Evolutionary conservation across 2,113 vertebrate genomes (phyloP), one percentile per base, ranked within the genome.

Genomic region (Lanius collurio): DNA sequence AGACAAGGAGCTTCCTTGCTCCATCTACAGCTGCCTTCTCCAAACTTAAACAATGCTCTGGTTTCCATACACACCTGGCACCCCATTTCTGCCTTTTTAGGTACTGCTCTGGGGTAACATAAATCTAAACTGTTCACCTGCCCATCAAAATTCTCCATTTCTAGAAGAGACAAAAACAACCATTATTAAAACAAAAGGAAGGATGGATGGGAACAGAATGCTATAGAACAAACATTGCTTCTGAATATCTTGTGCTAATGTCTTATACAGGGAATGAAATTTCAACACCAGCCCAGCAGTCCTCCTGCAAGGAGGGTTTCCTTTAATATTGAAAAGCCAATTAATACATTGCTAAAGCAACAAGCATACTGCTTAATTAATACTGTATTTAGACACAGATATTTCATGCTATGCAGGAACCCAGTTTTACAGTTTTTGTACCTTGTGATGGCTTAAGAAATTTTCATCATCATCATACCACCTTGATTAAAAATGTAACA

Each of bases 1-100:
- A 67, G 33, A 24, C 1, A 5, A 75, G 19, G 8, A 55, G 3
- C 15, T 41, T 83, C 59, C 46, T n/a, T 65, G 27, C 57, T 42
- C 28, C 46, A 41, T 5, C 7, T 35, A 14, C 42, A 77, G 52
- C 31, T 27, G 37, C 31, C 30, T 49, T 37, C 22, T 41, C 23
- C 37, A 41, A n/a, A 69, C 17, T 7, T n/a, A 13, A 73, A 9
- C 15, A 24, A 8, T 1, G 3, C 1, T 47, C 2, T 23, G 2
- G 18, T 79, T 42, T 11, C 33, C 30, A 22, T 0, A 19, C n/a
- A 65, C 31, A 83, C 7, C 18, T 71, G 26, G 37, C 17, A 67
- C 27, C 75, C 10, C 10, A 44, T 11, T 35, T 39, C 27, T 85
- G 39, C n/a, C 31, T 47, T 53, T 83, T 30, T 2, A 64, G 9